Evolutionary conservation across 2,113 vertebrate genomes (phyloP), one percentile per base, ranked within the genome.

Genomic region (Hiodon alosoides): DNA sequence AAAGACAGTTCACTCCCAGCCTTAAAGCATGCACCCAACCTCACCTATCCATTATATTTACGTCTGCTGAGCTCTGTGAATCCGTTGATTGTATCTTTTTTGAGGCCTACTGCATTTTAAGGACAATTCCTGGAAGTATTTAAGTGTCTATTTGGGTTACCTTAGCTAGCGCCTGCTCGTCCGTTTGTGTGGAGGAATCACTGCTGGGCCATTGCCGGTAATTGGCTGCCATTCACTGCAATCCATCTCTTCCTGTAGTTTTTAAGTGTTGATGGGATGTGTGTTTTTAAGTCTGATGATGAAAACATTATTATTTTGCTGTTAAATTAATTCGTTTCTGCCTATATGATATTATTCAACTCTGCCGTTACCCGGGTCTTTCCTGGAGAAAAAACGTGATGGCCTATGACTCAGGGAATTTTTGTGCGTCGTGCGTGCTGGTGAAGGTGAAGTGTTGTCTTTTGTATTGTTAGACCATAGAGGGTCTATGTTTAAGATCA

Each of bases 21-120:
- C 31, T 31, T 31, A 31, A 14, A 67, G n/a, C 66, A 67, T 8
- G 66, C 48, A 50, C 14, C 66, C 13, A 14, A n/a, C 5, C 66
- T 51, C 14, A 14, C 58, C 3, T 9, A 59, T 59, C 9, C 9
- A 59, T 59, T 4, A 9, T 7, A 59, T 59, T 59, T 71, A 71
- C 74, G 71, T 73, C 75, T 78, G 78, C 60, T 72, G 55, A 69
- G 70, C 31, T 67, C 66, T 69, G 55, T 17, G 53, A 4, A 46
- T 64, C 5, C 74, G 77, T 69, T 51, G 81, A 80, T 78, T 48
- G 68, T 3, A 59, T 9, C 58, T 59, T 16, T 76, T n/a, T 74
- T 16, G 65, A 13, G 31, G 9, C 67, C 46, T 61, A 69, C 51
- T 72, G 58, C 76, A 8, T 78, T 80, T 79, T 75, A 81, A 80